These are phyloP conservation scores for Zalophus californianus DNA, from an alignment of 2,797 vertebrate species.

Conservation along the genomic window DNA sequence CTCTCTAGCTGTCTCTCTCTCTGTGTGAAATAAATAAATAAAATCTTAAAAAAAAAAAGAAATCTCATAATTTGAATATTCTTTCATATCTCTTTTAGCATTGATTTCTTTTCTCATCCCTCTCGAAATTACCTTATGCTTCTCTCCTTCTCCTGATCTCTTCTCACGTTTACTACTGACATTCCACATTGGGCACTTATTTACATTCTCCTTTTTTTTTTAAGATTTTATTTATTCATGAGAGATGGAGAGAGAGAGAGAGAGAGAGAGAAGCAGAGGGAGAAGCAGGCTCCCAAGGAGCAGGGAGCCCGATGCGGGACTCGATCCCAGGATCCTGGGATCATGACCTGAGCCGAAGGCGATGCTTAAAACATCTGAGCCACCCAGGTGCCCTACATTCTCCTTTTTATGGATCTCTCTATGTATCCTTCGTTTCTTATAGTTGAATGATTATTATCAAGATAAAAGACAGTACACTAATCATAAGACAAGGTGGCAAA, in stretches of 20 bases:
- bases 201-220: neutral
- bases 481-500: neutral
- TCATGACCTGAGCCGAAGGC: no score
- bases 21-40: no score
- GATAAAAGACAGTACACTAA: neutral
- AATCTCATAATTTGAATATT: neutral
- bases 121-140: neutral
- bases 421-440: neutral
- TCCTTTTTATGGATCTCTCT: neutral
- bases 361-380: no score
- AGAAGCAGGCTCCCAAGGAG: no score
- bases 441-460: constrained; percentile 45
- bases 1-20: no score
- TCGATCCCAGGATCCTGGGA: no score
- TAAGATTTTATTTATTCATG: no score
- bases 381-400: neutral
- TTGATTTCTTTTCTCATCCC: neutral
- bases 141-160: neutral
- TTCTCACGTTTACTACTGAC: neutral
- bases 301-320: no score
- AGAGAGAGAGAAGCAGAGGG: no score
- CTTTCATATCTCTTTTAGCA: neutral
- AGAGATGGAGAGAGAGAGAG: no score
- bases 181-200: neutral
- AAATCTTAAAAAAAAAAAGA: neutral